Evolutionary conservation across 2,888 invertebrate species (phyloP), one percentile per base, ranked within the genome.

Genomic region (Harpalus rufipes): DNA sequence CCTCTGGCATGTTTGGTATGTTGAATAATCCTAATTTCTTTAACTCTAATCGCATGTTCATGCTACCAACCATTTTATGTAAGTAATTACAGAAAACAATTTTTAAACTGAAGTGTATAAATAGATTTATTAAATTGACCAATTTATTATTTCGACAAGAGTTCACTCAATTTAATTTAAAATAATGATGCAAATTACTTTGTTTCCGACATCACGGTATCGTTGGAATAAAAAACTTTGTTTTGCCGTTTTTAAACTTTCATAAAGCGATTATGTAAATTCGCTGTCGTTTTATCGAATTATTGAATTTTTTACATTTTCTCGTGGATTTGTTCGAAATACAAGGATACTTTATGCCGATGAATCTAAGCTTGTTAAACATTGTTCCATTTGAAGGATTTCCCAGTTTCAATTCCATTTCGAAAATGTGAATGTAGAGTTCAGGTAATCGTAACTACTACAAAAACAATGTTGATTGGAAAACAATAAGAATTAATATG

Each of bases 181-280:
- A 65, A 65, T 65, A 65, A 68, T 14, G 68, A 68, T 68, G 68
- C 68, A 68, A 68, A 68, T 39, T 39, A n/a, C 32, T 39, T 68
- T 68, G 39, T 68, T 68, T 39, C 39, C 32, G 5, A 39, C 25
- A 32, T 32, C 32, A 32, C 39, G 6, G 68, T 63, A 63, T 63
- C 68, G n/a, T 10, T 39, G 39, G 68, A 39, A 68, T 68, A 68
- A 68, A 59, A 63, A 68, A 68, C 68, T 68, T 68, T 68, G 39
- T 68, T 68, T 68, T n/a, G 32, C 0, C 14, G 39, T 14, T 68
- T 68, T 39, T 68, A 68, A 63, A 68, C 68, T 68, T 68, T 25
- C 68, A 68, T 68, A 68, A 68, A 68, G 68, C n/a, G 39, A 68
- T 68, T 68, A 68, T 68, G 68, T 68, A 68, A 68, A 68, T 68